Conservation (phyloP, 2,888 invertebrate genomes). For the Argyresthia goedartella region DNA sequence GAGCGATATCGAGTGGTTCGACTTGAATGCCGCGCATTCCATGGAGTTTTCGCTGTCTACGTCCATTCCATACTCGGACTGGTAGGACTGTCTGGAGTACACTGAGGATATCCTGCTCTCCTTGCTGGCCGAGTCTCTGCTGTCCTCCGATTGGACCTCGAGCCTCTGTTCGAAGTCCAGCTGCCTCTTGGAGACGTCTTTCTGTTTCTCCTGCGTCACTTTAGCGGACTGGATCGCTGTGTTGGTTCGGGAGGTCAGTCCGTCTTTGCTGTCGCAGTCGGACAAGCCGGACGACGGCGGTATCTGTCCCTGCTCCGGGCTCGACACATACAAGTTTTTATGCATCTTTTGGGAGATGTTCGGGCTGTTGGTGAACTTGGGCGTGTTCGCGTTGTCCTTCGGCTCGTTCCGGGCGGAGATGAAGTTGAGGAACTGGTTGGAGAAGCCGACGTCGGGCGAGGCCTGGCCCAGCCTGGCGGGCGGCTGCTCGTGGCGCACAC, state of each 20-base stretch:
- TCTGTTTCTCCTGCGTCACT: constrained; percentile 49
- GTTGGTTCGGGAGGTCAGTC: constrained; percentile 52
- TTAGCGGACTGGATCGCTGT: constrained; percentile 60
- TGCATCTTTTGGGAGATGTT: constrained; percentile 66
- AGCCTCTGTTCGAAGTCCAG: constrained; percentile 58
- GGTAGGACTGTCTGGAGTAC: constrained; percentile 55
- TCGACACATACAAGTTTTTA: constrained; percentile 63
- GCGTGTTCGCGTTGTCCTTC: constrained; percentile 65
- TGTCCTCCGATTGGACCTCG: constrained; percentile 61
- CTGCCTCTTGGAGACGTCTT: constrained; percentile 62
- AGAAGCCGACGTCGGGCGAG: constrained; percentile 59
- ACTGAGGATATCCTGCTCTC: constrained; percentile 58
- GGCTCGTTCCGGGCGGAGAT: constrained; percentile 65
- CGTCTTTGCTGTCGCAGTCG: constrained; percentile 61
- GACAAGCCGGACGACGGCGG: constrained; percentile 64
- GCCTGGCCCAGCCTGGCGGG: constrained; percentile 47
- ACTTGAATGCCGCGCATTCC: constrained; percentile 62
- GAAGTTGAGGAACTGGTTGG: constrained; percentile 61
- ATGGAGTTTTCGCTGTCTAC: constrained; percentile 66
- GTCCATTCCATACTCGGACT: constrained; percentile 65
- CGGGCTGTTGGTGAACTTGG: constrained; percentile 64
- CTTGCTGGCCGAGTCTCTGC: constrained; percentile 60
- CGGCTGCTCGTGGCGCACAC: constrained; percentile 58
- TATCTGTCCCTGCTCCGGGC: constrained; percentile 64
- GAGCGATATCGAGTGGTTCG: constrained; percentile 58